These are phyloP conservation scores for Phengaris alcon DNA, from an alignment of 2,888 invertebrate species.

Conservation along the genomic window DNA sequence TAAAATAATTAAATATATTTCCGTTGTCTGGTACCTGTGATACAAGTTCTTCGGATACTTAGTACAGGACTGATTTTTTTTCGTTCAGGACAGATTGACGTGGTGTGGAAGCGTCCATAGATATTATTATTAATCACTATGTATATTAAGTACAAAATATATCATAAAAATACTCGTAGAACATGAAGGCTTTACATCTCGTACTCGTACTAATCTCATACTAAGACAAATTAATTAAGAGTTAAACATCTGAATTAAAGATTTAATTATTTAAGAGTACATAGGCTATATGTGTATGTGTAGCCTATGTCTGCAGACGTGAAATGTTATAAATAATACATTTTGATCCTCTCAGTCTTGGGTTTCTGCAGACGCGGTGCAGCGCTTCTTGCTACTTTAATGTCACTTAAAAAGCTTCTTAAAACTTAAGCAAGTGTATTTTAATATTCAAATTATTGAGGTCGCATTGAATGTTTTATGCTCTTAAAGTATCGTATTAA, in stretches of 20 bases:
- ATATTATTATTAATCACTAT: background rate
- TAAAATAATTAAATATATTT: no score
- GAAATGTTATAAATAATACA: slow-evolving; percentile 60
- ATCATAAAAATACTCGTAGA: no score
- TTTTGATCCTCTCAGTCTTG: slow-evolving; percentile 53
- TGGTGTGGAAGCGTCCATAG: no score
- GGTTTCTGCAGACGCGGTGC: slow-evolving; percentile 43
- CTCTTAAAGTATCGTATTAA: slow-evolving; percentile 31
- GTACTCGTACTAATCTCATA: background rate
- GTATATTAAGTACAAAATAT: no score
- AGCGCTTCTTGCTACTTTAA: slow-evolving; percentile 43
- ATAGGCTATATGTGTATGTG: slow-evolving; percentile 13
- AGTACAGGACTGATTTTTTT: no score
- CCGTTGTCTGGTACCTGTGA: no score
- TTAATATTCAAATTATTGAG: slow-evolving; percentile 23
- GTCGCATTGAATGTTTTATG: slow-evolving; percentile 34
- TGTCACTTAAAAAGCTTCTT: slow-evolving; percentile 40
- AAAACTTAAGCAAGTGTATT: slow-evolving; percentile 21
- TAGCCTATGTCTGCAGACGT: slow-evolving; percentile 44
- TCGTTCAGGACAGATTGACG: no score
- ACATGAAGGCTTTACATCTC: no score
- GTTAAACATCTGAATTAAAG: slow-evolving; percentile 21
- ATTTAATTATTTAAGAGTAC: slow-evolving; percentile 27
- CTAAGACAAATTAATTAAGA: background rate
- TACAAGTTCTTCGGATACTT: no score